Percentiles rank a stretch among this genome's conserved stretches.
phyloP scores from a whole-genome alignment of 2,113 vertebrate genomes.

The Gallinago paraguaiae region DNA sequence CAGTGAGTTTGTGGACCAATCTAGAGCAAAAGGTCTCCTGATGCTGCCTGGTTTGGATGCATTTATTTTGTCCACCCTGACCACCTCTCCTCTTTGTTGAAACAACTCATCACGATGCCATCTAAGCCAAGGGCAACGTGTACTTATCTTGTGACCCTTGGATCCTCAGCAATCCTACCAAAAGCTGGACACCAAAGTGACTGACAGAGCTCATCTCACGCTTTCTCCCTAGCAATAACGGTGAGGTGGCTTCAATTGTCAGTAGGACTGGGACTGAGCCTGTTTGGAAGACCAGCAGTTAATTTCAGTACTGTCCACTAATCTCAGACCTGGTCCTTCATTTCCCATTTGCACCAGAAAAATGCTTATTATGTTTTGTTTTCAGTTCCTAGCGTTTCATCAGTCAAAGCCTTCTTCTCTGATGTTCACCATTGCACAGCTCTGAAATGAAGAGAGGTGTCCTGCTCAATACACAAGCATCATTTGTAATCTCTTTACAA shows the following conservation, averaged over 20 bases:
- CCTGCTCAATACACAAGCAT: background rate
- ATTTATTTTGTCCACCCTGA: background rate
- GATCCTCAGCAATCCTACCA: background rate
- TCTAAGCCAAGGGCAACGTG: background rate
- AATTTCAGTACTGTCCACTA: background rate
- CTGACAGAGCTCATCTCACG: background rate
- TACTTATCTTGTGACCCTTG: background rate
- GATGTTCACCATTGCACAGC: background rate
- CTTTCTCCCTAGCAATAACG: background rate
- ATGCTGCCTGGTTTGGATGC: background rate
- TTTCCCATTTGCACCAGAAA: background rate
- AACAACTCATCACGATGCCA: background rate
- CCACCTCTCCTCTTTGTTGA: background rate
- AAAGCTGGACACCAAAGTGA: background rate
- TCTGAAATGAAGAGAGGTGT: background rate
- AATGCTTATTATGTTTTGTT: background rate
- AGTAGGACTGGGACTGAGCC: background rate
- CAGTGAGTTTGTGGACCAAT: background rate
- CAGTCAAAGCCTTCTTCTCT: background rate
- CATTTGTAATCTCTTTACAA: accelerated
- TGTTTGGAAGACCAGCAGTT: background rate
- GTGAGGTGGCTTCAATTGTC: background rate
- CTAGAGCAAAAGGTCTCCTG: background rate
- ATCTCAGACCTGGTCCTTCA: background rate
- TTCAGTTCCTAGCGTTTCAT: background rate